Evolutionary conservation across 2,888 invertebrate species (phyloP).

Genomic region (Beris morrisii): DNA sequence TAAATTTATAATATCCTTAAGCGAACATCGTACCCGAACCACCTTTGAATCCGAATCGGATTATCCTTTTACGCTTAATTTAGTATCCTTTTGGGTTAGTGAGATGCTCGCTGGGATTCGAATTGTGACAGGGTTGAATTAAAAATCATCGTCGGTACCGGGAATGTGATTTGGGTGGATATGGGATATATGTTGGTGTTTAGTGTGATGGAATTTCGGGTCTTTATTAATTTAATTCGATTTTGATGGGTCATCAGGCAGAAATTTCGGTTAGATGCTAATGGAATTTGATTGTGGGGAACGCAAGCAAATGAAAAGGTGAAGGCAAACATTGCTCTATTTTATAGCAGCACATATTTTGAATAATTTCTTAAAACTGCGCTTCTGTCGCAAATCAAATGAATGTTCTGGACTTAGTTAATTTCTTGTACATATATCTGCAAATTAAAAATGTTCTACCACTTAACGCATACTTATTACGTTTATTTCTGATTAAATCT

Average conservation of each 20-base stretch:
- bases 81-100: slow-evolving; percentile 16
- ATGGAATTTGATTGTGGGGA: slow-evolving; percentile 8
- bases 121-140: slow-evolving; percentile 1
- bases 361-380: too few species aligned
- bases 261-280: slow-evolving; percentile 16
- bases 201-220: slow-evolving; percentile 17
- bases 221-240: slow-evolving; percentile 22
- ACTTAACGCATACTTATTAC: too few species aligned
- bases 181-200: neutral
- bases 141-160: slow-evolving; percentile 10
- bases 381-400: too few species aligned
- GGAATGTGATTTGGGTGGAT: neutral
- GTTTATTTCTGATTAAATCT: too few species aligned
- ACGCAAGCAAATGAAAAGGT: too few species aligned
- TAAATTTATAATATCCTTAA: too few species aligned
- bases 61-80: slow-evolving; percentile 30
- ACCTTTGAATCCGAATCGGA: slow-evolving; percentile 18
- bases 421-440: too few species aligned
- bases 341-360: too few species aligned
- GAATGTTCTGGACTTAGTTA: too few species aligned
- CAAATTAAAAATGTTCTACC: too few species aligned
- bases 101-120: neutral
- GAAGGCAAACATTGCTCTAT: too few species aligned
- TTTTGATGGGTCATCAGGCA: slow-evolving; percentile 23
- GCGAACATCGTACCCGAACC: too few species aligned